Conservation (phyloP, 2,888 invertebrate genomes). For the Torymus auratus region DNA sequence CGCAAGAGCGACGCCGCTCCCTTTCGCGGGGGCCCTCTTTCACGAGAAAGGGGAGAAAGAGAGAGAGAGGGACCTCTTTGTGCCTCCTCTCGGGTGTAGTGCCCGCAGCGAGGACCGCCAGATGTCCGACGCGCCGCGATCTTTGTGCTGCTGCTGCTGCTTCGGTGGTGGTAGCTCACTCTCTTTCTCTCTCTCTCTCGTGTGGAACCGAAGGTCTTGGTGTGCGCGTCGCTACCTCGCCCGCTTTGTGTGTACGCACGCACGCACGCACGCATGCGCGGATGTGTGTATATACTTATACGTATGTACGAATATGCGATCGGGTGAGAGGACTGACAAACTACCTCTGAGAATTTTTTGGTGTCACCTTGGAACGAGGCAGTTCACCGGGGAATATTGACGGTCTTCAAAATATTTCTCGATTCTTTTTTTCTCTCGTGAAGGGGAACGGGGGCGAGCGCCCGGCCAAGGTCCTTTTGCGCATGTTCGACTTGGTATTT, state of each 20-base stretch:
- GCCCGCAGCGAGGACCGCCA: conserved; percentile 3
- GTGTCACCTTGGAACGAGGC: not conserved
- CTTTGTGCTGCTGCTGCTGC: conserved; percentile 5
- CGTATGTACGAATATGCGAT: not conserved
- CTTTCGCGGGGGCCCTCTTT: conserved; percentile 15
- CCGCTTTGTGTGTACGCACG: too few relatives aligned
- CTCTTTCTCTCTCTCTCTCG: too few relatives aligned
- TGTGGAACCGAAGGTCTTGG: too few relatives aligned
- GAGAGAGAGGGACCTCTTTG: conserved; percentile 12
- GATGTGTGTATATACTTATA: too few relatives aligned
- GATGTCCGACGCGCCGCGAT: conserved; percentile 34
- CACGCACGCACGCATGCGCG: too few relatives aligned
- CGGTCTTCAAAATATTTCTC: too few relatives aligned
- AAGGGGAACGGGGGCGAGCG: too few relatives aligned
- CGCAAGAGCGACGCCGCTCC: conserved; percentile 28
- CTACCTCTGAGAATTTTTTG: not conserved
- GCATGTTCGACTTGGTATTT: too few relatives aligned
- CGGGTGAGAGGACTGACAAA: not conserved
- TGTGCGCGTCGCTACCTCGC: too few relatives aligned
- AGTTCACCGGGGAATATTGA: not conserved
- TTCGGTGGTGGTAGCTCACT: too few relatives aligned
- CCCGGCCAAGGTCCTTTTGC: too few relatives aligned
- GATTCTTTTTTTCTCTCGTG: too few relatives aligned
- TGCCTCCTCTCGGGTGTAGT: not conserved
- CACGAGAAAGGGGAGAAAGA: not conserved